phyloP scores from a whole-genome alignment of 1,140 invertebrate genomes.

The Samia ricini region DNA sequence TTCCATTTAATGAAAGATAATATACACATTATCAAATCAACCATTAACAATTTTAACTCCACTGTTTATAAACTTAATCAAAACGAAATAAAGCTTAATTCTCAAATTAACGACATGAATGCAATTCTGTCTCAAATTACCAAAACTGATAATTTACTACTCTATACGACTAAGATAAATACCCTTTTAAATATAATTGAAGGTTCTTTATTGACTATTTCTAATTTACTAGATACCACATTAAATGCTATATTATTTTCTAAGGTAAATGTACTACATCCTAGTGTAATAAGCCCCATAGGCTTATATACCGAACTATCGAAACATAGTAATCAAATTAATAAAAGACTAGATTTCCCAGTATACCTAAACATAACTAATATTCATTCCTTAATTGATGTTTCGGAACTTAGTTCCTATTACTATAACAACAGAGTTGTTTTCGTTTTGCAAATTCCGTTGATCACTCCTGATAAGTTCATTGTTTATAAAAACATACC shows the following conservation, averaged over 20 bases:
- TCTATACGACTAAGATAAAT: slow-evolving; percentile 10
- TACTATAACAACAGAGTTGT: slow-evolving; percentile 27
- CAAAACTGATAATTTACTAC: slow-evolving; percentile 9
- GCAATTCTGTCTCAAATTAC: slow-evolving; percentile 11
- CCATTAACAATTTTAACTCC: slow-evolving; percentile 21
- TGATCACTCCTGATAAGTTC: slow-evolving; percentile 15
- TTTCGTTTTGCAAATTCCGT: slow-evolving; percentile 20
- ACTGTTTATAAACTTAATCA: slow-evolving; percentile 15
- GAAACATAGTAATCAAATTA: slow-evolving; percentile 13
- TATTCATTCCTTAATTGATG: slow-evolving; percentile 27
- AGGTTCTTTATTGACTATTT: slow-evolving; percentile 23
- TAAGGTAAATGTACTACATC: slow-evolving; percentile 29
- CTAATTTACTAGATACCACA: slow-evolving; percentile 23
- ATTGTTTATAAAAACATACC: slow-evolving; percentile 23
- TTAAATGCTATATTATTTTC: slow-evolving; percentile 25
- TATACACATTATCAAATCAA: slow-evolving; percentile 16
- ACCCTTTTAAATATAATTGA: slow-evolving; percentile 23
- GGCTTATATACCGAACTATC: slow-evolving; percentile 23
- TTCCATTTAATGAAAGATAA: slow-evolving; percentile 19
- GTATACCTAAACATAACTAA: slow-evolving; percentile 15
- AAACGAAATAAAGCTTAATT: slow-evolving; percentile 21
- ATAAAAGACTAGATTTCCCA: slow-evolving; percentile 24
- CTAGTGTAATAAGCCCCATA: slow-evolving; percentile 23
- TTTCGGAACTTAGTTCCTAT: slow-evolving; percentile 26
- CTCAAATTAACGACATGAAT: slow-evolving; percentile 19